These are phyloP conservation scores for Erythrolamprus reginae DNA, from an alignment of 2,113 vertebrate species.

Conservation along the genomic window DNA sequence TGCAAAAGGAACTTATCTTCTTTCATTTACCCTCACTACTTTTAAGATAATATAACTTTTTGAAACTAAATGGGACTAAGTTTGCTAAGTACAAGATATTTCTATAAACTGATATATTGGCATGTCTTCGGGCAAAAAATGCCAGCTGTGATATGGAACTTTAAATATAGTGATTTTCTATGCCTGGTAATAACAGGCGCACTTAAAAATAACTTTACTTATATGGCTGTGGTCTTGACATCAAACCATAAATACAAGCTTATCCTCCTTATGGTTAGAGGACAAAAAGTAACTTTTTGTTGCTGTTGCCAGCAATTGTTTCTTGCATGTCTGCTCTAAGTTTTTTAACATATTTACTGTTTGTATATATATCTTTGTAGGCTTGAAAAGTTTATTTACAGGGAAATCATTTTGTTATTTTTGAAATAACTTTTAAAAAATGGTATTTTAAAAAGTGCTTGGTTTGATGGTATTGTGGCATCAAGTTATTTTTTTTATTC, in stretches of 20 bases:
- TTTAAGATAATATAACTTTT: neutral
- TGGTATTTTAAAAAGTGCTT: neutral
- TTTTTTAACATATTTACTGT: neutral
- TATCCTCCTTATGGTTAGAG: constrained; percentile 32
- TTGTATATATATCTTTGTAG: neutral
- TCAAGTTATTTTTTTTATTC: neutral
- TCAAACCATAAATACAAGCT: constrained; percentile 27
- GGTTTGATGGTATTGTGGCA: neutral
- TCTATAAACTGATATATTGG: constrained; percentile 17
- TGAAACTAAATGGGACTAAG: neutral
- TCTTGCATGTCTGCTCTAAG: neutral
- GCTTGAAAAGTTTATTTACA: neutral
- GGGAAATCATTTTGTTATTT: neutral
- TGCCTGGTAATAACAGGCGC: constrained; percentile 57
- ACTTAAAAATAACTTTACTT: constrained; percentile 65
- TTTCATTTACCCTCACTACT: constrained; percentile 1
- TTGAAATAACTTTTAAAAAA: neutral
- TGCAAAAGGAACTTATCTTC: neutral
- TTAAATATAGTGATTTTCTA: constrained; percentile 56
- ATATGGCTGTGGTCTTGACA: constrained; percentile 32
- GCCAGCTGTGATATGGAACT: neutral
- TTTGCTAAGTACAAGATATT: rapidly evolving
- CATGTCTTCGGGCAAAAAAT: constrained; percentile 21
- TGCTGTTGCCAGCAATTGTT: neutral
- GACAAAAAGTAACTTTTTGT: constrained; percentile 3